phyloP scores from a whole-genome alignment of 2,888 invertebrate genomes.

The Sthenelais limicola region DNA sequence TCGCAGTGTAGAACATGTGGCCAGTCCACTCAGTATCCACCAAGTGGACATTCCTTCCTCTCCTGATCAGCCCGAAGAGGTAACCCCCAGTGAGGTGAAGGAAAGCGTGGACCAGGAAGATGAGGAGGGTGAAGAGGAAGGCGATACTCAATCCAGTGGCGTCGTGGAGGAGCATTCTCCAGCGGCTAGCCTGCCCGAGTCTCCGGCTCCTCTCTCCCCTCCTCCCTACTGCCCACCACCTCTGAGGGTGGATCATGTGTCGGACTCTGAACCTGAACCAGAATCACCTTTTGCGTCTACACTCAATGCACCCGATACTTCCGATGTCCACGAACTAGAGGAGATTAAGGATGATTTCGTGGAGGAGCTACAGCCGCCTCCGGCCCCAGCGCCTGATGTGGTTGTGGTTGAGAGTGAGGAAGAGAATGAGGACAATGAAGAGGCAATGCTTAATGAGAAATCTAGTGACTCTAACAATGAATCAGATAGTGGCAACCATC shows the following conservation, averaged over 20 bases:
- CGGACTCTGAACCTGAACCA: not conserved
- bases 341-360: not conserved
- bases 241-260: not conserved
- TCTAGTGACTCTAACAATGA: no score
- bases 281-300: not conserved
- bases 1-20: constrained; percentile 2
- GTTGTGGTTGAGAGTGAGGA: constrained; percentile 25
- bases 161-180: not conserved
- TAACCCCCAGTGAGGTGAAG: not conserved
- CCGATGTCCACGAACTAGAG: no score
- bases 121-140: not conserved
- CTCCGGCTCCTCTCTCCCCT: constrained; percentile 16
- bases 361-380: not conserved
- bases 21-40: constrained; percentile 8
- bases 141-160: no score
- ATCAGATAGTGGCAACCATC: no score
- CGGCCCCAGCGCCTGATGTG: constrained; percentile 1
- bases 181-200: not conserved
- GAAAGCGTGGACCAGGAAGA: not conserved
- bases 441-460: no score
- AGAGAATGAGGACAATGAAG: no score
- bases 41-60: constrained; percentile 9
- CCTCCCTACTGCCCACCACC: constrained; percentile 8
- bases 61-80: not conserved
- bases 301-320: no score